Evolutionary conservation across 2,888 invertebrate genomes (phyloP).

Genomic region (Nudaria mundana): DNA sequence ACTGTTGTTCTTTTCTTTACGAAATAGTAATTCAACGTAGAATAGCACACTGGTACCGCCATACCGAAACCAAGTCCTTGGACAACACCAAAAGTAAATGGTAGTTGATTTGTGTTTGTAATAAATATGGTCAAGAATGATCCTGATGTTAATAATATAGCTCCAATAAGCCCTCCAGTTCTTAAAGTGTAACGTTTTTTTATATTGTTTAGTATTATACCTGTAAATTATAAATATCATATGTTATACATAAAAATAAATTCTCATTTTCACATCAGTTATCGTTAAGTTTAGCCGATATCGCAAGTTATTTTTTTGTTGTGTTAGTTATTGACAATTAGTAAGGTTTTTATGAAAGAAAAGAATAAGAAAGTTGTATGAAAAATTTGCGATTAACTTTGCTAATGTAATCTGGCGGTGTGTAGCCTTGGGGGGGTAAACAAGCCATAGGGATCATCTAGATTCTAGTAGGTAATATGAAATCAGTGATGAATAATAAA

Average conservation of each 20-base stretch:
- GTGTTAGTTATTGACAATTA: too few relatives aligned
- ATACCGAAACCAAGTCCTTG: slow-evolving; percentile 84
- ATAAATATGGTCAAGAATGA: slow-evolving; percentile 78
- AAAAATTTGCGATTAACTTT: too few relatives aligned
- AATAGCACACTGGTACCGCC: slow-evolving; percentile 83
- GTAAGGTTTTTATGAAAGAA: too few relatives aligned
- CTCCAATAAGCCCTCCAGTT: slow-evolving; percentile 80
- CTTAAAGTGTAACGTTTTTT: slow-evolving; percentile 77
- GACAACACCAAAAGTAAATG: slow-evolving; percentile 78
- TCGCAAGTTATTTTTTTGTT: too few relatives aligned
- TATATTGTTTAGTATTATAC: slow-evolving; percentile 80
- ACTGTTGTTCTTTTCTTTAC: slow-evolving; percentile 81
- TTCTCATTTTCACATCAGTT: too few relatives aligned
- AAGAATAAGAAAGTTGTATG: too few relatives aligned
- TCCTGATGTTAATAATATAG: slow-evolving; percentile 72
- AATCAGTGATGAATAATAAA: not conserved
- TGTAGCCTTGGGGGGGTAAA: too few relatives aligned
- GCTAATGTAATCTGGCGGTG: too few relatives aligned
- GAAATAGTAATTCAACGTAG: slow-evolving; percentile 83
- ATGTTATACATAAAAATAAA: too few relatives aligned
- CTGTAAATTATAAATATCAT: slow-evolving; percentile 55
- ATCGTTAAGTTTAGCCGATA: too few relatives aligned
- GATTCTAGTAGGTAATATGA: not conserved
- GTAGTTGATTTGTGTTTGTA: slow-evolving; percentile 77
- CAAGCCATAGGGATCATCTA: too few relatives aligned